Conservation (phyloP, 2,797 vertebrate genomes). For the Meriones psammophilus region DNA sequence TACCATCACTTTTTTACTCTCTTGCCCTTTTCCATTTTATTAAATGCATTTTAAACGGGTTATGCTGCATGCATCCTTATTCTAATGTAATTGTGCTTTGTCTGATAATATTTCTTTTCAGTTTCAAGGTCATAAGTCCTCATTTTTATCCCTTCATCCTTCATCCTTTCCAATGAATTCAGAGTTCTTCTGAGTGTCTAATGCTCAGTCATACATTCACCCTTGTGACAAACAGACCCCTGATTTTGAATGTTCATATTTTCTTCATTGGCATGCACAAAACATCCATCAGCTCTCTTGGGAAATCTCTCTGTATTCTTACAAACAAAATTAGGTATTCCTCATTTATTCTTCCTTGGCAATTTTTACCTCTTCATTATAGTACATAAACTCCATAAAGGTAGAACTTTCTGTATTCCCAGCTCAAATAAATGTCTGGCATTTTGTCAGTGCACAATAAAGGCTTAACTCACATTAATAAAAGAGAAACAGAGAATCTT, state of each 20-base stretch:
- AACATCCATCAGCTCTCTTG: not conserved
- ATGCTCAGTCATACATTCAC: not conserved
- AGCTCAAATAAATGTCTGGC: not conserved
- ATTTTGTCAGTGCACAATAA: not conserved
- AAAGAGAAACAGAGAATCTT: not conserved
- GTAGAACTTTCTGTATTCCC: not conserved
- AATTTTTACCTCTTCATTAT: not conserved
- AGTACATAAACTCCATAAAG: not conserved
- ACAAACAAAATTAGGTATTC: not conserved
- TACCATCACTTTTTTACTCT: not conserved
- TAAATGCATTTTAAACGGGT: not conserved
- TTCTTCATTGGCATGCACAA: not conserved
- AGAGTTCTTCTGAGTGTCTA: not conserved
- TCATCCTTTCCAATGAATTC: not conserved
- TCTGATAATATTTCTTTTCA: not conserved
- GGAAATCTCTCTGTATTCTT: not conserved
- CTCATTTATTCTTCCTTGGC: conserved; percentile 10
- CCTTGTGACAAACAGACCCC: not conserved
- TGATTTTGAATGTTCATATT: not conserved
- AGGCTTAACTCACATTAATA: not conserved
- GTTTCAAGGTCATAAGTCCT: not conserved
- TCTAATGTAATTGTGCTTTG: not conserved
- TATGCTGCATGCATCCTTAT: not conserved
- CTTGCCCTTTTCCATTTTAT: not conserved
- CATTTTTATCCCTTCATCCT: not conserved